phyloP scores from a whole-genome alignment of 2,113 vertebrate species.

The Nymphicus hollandicus region DNA sequence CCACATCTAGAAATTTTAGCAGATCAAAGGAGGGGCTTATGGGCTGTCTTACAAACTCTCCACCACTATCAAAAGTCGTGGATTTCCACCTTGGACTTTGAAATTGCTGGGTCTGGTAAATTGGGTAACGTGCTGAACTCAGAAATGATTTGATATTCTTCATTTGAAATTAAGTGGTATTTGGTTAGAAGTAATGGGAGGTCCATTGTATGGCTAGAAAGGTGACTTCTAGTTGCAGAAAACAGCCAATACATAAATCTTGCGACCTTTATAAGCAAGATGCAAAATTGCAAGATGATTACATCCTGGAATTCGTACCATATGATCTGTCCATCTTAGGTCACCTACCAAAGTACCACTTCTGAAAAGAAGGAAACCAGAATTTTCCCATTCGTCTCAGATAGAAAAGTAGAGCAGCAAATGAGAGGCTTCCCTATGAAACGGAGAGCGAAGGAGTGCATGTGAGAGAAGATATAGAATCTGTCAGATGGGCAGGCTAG shows the following conservation, averaged over 20 bases:
- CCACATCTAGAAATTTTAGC: not conserved
- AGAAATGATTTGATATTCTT: not conserved
- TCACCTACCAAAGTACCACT: not conserved
- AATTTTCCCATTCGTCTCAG: accelerated
- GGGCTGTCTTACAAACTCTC: not conserved
- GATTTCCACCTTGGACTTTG: not conserved
- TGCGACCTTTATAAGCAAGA: not conserved
- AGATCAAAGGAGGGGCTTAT: not conserved
- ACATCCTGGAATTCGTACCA: not conserved
- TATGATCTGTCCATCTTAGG: not conserved
- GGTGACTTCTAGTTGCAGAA: not conserved
- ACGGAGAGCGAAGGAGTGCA: not conserved
- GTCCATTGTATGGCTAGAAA: not conserved
- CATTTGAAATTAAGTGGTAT: not conserved
- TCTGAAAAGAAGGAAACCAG: not conserved
- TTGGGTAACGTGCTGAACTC: not conserved
- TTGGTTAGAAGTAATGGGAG: not conserved
- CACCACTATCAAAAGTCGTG: not conserved
- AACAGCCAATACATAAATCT: not conserved
- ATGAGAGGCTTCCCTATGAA: not conserved
- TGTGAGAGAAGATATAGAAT: not conserved
- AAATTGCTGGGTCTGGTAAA: not conserved
- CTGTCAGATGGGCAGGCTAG: not conserved
- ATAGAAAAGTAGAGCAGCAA: not conserved
- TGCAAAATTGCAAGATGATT: not conserved